These are phyloP conservation scores for Mactromeris polynyma DNA, from an alignment of 2,888 invertebrate genomes.

Conservation along the genomic window DNA sequence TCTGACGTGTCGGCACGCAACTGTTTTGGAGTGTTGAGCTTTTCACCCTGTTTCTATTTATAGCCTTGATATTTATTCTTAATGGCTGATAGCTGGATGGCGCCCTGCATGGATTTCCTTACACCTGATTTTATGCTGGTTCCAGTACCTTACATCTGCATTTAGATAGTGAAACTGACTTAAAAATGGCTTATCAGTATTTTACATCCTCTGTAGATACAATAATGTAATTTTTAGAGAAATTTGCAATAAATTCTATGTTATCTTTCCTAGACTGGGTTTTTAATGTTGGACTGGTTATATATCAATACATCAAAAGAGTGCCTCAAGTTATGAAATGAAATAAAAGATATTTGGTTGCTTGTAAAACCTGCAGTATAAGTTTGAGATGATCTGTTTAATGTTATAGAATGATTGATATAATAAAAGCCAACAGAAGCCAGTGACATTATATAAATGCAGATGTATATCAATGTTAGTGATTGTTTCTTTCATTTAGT, in stretches of 20 bases:
- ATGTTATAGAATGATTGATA: too few species aligned
- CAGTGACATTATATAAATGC: constrained; percentile 15
- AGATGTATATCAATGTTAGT: constrained; percentile 28
- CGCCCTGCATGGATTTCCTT: constrained; percentile 69
- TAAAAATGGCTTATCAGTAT: constrained; percentile 6
- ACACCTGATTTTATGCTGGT: constrained; percentile 57
- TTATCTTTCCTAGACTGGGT: not conserved
- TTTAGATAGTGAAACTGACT: constrained; percentile 6
- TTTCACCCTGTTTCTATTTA: constrained; percentile 71
- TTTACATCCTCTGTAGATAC: not conserved
- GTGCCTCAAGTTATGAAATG: not conserved
- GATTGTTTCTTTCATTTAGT: constrained; percentile 40
- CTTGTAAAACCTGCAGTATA: not conserved
- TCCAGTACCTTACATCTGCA: constrained; percentile 44
- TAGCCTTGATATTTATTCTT: constrained; percentile 69
- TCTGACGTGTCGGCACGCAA: constrained; percentile 46
- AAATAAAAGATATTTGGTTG: not conserved
- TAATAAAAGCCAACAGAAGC: not conserved
- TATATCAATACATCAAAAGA: not conserved
- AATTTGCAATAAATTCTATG: not conserved
- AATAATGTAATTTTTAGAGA: not conserved
- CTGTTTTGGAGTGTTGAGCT: constrained; percentile 70
- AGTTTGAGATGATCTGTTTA: not conserved
- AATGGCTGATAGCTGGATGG: constrained; percentile 68
- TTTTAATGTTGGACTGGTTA: not conserved